These are phyloP conservation scores for Caretta caretta DNA, from an alignment of 2,113 vertebrate genomes.

Conservation along the genomic window DNA sequence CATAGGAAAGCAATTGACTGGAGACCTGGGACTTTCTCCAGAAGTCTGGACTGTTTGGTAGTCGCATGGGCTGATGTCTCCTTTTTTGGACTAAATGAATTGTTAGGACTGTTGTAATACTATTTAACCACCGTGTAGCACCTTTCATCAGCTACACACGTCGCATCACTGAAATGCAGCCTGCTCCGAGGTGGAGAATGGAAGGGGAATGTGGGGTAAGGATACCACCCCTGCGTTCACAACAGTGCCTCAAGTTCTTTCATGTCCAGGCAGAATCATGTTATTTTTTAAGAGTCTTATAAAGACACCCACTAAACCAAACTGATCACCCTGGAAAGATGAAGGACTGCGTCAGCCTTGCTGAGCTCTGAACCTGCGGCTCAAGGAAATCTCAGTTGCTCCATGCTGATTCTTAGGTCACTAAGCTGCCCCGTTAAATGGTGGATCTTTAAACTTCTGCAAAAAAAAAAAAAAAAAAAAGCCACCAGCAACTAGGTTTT, in stretches of 20 bases:
- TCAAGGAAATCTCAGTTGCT: neutral
- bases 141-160: neutral
- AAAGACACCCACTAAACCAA: neutral
- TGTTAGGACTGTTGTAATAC: neutral
- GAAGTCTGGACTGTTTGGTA: accelerated
- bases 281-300: neutral
- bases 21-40: neutral
- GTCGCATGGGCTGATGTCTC: neutral
- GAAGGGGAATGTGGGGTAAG: neutral
- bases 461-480: accelerated
- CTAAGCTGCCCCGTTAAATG: neutral
- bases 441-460: neutral
- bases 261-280: slow-evolving; percentile 24
- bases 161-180: neutral
- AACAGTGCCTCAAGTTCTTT: neutral
- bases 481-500: neutral
- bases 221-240: neutral
- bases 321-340: neutral
- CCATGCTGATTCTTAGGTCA: accelerated
- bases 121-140: neutral
- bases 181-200: neutral
- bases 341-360: neutral
- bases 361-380: neutral
- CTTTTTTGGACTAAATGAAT: neutral
- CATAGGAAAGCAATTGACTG: neutral